A percentile compares a stretch with the other conserved stretches of the same genome.
Evolutionary conservation across 1,140 invertebrate genomes (phyloP).

Genomic region (Brachionus asplanchnoidis): DNA sequence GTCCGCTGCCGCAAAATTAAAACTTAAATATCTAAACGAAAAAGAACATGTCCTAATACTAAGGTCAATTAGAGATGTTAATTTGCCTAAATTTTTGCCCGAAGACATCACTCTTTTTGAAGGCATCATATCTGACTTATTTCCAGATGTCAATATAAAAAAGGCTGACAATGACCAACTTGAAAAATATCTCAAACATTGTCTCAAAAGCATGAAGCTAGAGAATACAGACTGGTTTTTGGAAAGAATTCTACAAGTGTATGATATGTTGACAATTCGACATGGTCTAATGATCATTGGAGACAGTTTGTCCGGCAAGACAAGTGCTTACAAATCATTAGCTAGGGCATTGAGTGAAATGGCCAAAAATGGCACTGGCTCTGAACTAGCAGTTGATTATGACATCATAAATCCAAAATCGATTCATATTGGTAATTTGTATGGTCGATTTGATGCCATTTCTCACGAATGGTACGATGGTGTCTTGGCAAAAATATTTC

Average conservation of each 20-base stretch:
- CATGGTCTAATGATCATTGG: slow-evolving; percentile 58
- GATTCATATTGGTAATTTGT: slow-evolving; percentile 58
- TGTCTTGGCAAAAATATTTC: slow-evolving; percentile 61
- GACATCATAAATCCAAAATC: slow-evolving; percentile 58
- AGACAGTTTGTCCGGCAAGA: slow-evolving; percentile 55
- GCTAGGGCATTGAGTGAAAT: slow-evolving; percentile 52
- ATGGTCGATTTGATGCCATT: slow-evolving; percentile 58
- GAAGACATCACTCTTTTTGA: slow-evolving; percentile 19
- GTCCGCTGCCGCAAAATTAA: slow-evolving; percentile 53
- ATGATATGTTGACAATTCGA: slow-evolving; percentile 56
- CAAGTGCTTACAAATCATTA: slow-evolving; percentile 51
- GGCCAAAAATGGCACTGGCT: slow-evolving; percentile 55
- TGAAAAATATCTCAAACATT: slow-evolving; percentile 50
- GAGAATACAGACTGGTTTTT: slow-evolving; percentile 55
- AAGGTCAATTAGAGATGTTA: slow-evolving; percentile 76
- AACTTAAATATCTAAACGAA: slow-evolving; percentile 67
- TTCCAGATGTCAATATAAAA: slow-evolving; percentile 42
- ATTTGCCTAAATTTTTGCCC: slow-evolving; percentile 71
- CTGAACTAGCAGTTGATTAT: slow-evolving; percentile 50
- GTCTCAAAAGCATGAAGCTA: slow-evolving; percentile 51
- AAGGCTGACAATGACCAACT: not conserved
- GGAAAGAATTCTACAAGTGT: slow-evolving; percentile 58
- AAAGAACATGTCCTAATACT: slow-evolving; percentile 32
- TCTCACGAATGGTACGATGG: slow-evolving; percentile 58
- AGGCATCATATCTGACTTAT: slow-evolving; percentile 21